Conservation (phyloP, 2,888 invertebrate genomes). For the Resseliella maxima region DNA sequence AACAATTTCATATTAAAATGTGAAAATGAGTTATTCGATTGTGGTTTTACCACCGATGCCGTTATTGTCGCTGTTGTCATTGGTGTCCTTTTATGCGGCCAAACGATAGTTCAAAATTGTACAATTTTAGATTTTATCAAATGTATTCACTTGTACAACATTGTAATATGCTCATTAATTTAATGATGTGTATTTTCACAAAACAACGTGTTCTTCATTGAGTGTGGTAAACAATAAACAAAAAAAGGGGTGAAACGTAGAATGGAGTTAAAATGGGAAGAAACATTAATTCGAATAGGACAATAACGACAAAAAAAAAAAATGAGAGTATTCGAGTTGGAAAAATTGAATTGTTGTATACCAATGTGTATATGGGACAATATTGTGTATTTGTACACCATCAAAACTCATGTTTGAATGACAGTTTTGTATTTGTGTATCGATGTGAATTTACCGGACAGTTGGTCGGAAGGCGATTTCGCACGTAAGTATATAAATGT, state of each 20-base stretch:
- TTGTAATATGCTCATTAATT: slow-evolving; percentile 21
- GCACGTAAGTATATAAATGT: neutral
- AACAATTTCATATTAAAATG: slow-evolving; percentile 46
- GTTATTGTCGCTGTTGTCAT: neutral
- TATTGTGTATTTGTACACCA: too few species aligned
- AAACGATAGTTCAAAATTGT: neutral
- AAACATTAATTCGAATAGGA: neutral
- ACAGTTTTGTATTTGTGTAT: too few species aligned
- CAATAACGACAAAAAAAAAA: neutral
- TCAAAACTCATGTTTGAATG: too few species aligned
- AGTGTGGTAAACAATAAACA: neutral
- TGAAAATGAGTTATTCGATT: slow-evolving; percentile 53
- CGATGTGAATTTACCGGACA: neutral
- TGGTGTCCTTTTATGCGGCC: too few species aligned
- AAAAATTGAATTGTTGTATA: too few species aligned
- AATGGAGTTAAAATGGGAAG: neutral
- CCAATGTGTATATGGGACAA: too few species aligned
- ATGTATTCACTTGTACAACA: slow-evolving; percentile 4
- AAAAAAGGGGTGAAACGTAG: neutral
- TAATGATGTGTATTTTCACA: slow-evolving; percentile 44
- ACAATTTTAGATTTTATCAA: slow-evolving; percentile 26
- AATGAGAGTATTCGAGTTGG: too few species aligned
- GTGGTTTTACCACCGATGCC: neutral
- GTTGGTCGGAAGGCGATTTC: slow-evolving; percentile 10
- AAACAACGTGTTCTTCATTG: neutral